A percentile compares a stretch with the other conserved stretches of the same genome.
These are phyloP conservation scores for Eupeodes luniger DNA, from an alignment of 2,888 invertebrate genomes.

Conservation along the genomic window DNA sequence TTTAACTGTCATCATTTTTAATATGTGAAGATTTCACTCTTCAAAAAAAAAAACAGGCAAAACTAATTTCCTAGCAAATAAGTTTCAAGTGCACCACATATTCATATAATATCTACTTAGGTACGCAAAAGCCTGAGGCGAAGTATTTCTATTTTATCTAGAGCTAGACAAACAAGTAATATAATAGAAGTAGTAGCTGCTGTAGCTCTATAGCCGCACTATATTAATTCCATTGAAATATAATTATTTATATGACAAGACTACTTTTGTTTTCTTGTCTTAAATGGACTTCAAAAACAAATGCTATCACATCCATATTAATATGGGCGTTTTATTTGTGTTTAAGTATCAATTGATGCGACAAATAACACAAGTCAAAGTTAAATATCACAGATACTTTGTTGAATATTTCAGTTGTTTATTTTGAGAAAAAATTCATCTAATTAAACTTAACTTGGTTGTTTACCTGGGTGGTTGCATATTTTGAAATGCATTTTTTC, in stretches of 20 bases:
- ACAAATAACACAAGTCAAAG: neutral
- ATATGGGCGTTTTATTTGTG: neutral
- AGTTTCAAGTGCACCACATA: neutral
- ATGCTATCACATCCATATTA: neutral
- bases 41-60: neutral
- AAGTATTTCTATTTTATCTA: neutral
- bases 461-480: neutral
- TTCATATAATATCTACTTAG: neutral
- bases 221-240: slow-evolving; percentile 4
- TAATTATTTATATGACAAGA: slow-evolving; percentile 15
- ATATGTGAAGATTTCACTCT: slow-evolving; percentile 18
- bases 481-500: neutral
- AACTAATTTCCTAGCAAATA: neutral
- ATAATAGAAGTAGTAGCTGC: too few relatives aligned
- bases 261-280: slow-evolving; percentile 21
- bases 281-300: neutral
- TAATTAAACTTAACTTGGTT: slow-evolving; percentile 11
- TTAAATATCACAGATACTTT: neutral
- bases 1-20: neutral
- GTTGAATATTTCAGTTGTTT: neutral
- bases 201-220: neutral
- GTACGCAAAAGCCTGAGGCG: neutral
- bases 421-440: neutral
- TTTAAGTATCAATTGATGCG: neutral
- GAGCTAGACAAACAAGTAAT: neutral